phyloP scores from a whole-genome alignment of 2,888 invertebrate species.

The Epiperipatus broadwayi region DNA sequence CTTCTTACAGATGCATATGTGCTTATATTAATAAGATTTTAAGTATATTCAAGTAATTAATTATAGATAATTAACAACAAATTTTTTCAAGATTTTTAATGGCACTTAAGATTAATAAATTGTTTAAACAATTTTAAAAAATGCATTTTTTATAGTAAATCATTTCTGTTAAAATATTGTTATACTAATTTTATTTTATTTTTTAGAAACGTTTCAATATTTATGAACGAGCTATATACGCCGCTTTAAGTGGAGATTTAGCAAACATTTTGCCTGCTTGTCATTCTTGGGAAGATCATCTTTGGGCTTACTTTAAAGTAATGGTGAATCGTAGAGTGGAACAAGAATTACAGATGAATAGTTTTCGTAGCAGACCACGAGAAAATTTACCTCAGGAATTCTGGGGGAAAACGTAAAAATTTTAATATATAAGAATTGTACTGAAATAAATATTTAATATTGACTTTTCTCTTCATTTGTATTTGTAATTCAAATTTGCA shows the following conservation, averaged over 20 bases:
- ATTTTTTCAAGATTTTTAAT: slow-evolving; percentile 11
- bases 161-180: not conserved
- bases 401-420: slow-evolving; percentile 38
- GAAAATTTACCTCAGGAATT: slow-evolving; percentile 42
- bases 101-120: slow-evolving; percentile 19
- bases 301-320: slow-evolving; percentile 68
- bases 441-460: no score
- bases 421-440: no score
- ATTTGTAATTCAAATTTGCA: no score
- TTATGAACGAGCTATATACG: slow-evolving; percentile 45
- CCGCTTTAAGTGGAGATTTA: slow-evolving; percentile 62
- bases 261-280: slow-evolving; percentile 53
- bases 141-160: no score
- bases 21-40: no score
- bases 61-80: no score
- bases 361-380: slow-evolving; percentile 27
- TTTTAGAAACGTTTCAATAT: slow-evolving; percentile 19
- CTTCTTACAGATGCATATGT: no score
- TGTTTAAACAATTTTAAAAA: not conserved
- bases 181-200: not conserved
- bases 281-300: slow-evolving; percentile 63
- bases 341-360: slow-evolving; percentile 44
- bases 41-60: no score
- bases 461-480: no score
- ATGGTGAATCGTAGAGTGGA: slow-evolving; percentile 70